phyloP scores from a whole-genome alignment of 2,797 vertebrate species.

The Philypnodon macrostomus region DNA sequence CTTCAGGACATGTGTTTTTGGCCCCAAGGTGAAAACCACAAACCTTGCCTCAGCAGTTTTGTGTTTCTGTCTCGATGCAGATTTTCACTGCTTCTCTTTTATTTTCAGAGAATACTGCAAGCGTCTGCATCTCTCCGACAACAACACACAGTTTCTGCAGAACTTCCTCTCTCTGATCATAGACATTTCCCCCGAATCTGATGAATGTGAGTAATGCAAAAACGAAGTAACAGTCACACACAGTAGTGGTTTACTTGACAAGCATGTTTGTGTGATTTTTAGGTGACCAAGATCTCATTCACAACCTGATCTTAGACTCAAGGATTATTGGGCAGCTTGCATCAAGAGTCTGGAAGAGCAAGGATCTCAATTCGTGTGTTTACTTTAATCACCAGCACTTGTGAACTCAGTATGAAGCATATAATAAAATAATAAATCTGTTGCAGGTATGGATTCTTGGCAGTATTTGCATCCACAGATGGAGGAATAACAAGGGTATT shows the following conservation, averaged over 20 bases:
- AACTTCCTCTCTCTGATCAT: constrained; percentile 97
- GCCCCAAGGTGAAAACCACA: constrained; percentile 90
- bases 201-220: constrained; percentile 85
- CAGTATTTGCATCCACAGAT: constrained; percentile 92
- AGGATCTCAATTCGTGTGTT: constrained; percentile 92
- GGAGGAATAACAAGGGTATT: constrained; percentile 94
- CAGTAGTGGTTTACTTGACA: too few relatives aligned
- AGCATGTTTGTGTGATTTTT: constrained; percentile 18
- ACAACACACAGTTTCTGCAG: constrained; percentile 98
- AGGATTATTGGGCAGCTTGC: constrained; percentile 92
- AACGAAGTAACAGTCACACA: too few relatives aligned
- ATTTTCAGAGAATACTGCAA: constrained; percentile 92
- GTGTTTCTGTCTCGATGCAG: constrained; percentile 1
- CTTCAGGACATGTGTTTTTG: constrained; percentile 95
- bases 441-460: constrained; percentile 92
- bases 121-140: constrained; percentile 91
- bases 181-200: constrained; percentile 93
- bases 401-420: too few relatives aligned
- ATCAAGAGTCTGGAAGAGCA: constrained; percentile 90
- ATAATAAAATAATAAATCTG: too few relatives aligned
- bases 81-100: constrained; percentile 16
- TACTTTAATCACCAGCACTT: not conserved
- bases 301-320: constrained; percentile 95
- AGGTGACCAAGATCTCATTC: constrained; percentile 94
- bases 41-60: constrained; percentile 1